Evolutionary conservation across 30 jellyfish, hydroid and myxozoan species (phyloP), one percentile per base, ranked within the genome.

Genomic region (Phacellophora camtschatica): DNA sequence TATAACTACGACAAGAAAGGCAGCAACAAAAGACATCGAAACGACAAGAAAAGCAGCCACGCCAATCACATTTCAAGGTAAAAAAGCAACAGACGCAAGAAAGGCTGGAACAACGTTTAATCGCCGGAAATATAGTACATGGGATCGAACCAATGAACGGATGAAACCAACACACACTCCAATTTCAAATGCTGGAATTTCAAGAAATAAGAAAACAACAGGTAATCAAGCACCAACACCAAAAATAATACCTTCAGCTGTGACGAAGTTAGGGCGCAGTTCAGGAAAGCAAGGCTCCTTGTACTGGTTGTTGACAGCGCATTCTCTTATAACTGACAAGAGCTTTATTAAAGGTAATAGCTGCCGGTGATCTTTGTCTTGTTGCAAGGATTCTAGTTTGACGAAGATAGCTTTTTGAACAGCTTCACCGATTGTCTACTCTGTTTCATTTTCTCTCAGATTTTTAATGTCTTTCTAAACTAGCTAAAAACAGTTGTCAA

Each of bases 271-370:
- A n/a, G 91, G 70, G n/a, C 71, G 82, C 30, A 48, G 57, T 12
- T 35, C 76, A 13, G 76, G 51, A 31, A 80, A 80, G 42, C 65
- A 76, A 57, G 78, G 82, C 5, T 71, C 95, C 10, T 73, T 84
- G 58, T 84, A 67, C 53, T 90, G 97, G 97, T 28, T 90, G 36
- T 30, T 83, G 69, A 73, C 97, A 1, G 88, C 97, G 5, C 82
- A 82, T 58, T 74, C 95, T 7, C 76, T 90, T 85, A 74, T 90
- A 3, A 56, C 97, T 15, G 97, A 90, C 68, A 74, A 71, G 63
- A 75, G 81, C 35, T 90, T 90, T 49, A 77, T 90, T 33, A 46
- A 54, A 74, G 94, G 97, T 90, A 34, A 86, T 7, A 15, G 0
- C 6, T 66, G 16, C 34, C 7, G 8, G 3, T 25, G 15, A 25